A percentile compares a stretch with the other conserved stretches of the same genome.
phyloP scores from a whole-genome alignment of 1,140 invertebrate genomes.

The Drosophila pallidifrons region DNA sequence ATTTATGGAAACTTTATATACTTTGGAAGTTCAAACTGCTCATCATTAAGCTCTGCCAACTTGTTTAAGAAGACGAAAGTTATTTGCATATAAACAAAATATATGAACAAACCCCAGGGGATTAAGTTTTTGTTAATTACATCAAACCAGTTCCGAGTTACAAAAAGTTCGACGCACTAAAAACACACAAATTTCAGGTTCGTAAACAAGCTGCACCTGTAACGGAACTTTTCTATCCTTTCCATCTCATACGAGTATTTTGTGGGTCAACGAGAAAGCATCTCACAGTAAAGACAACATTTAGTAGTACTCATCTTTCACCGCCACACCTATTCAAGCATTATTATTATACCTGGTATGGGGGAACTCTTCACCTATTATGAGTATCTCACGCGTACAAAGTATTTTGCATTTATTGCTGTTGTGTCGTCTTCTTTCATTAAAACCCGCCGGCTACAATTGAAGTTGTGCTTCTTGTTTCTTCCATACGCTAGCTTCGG shows the following conservation, averaged over 20 bases:
- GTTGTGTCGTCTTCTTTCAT: constrained; percentile 17
- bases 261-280: constrained; percentile 3
- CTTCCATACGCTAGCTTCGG: no score
- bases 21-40: background rate
- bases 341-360: background rate
- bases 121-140: background rate
- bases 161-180: constrained; percentile 32
- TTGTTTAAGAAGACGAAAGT: background rate
- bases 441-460: constrained; percentile 14
- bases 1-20: background rate
- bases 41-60: no score
- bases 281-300: no score
- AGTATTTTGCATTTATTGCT: constrained; percentile 4
- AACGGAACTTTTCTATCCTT: constrained; percentile 1
- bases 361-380: constrained; percentile 26
- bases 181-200: constrained; percentile 1
- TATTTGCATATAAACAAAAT: background rate
- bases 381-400: background rate
- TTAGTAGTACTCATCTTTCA: background rate
- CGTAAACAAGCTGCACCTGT: constrained; percentile 20
- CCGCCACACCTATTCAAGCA: background rate
- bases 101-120: background rate
- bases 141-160: constrained; percentile 12
- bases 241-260: background rate
- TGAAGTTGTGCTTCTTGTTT: constrained; percentile 11